Evolutionary conservation across 2,113 vertebrate species (phyloP).

Genomic region (Tachycineta bicolor): DNA sequence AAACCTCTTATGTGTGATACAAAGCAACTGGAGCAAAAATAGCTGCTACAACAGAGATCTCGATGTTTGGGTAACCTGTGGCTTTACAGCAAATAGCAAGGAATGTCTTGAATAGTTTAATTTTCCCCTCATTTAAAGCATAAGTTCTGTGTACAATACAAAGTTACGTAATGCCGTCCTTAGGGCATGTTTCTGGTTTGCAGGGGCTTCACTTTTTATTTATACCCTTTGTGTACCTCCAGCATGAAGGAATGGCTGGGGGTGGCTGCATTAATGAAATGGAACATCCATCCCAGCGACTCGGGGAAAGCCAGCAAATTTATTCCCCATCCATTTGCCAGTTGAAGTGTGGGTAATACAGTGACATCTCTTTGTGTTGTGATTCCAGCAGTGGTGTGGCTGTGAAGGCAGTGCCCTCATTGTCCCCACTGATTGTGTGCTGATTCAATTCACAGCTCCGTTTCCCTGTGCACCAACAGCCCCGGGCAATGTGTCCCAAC

Average conservation of each 20-base stretch:
- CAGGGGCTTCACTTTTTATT: conserved; percentile 1
- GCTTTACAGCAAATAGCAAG: neutral
- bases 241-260: neutral
- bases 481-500: neutral
- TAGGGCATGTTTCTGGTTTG: neutral
- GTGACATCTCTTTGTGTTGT: accelerated
- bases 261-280: neutral
- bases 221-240: neutral
- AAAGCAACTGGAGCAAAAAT: neutral
- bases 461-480: neutral
- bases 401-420: neutral
- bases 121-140: conserved; percentile 43
- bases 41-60: neutral
- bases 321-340: conserved; percentile 2
- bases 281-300: neutral
- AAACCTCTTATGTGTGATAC: neutral
- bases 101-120: neutral
- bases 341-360: neutral
- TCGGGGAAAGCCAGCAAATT: neutral
- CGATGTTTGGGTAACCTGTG: conserved; percentile 2
- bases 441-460: neutral
- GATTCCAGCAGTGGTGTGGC: neutral
- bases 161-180: neutral
- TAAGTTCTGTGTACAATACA: neutral
- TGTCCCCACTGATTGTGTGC: neutral